Evolutionary conservation across 2,113 vertebrate genomes (phyloP).

Genomic region (Bubalus kerabau): DNA sequence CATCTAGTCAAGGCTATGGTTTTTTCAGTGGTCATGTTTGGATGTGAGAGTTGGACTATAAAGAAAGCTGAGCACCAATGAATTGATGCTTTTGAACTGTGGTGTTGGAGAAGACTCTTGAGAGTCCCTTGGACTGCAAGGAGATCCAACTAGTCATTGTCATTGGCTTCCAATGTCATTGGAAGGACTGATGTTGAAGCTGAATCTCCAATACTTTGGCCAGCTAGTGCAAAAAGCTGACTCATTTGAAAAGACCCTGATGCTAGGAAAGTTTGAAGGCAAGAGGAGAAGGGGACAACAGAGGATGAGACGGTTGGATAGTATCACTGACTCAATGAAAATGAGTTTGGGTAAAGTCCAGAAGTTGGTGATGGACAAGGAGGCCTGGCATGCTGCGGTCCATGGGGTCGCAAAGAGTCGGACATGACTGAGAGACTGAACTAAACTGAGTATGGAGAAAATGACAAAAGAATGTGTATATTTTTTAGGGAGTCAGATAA

Average conservation of each 20-base stretch:
- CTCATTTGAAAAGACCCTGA: background rate
- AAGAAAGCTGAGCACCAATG: fast-evolving
- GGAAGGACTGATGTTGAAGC: background rate
- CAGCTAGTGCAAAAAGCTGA: background rate
- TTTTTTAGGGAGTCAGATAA: background rate
- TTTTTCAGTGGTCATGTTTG: background rate
- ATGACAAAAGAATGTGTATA: background rate
- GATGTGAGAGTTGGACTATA: background rate
- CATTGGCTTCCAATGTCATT: background rate
- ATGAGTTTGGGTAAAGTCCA: background rate
- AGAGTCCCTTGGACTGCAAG: background rate
- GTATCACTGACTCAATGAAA: background rate
- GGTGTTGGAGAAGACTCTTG: background rate
- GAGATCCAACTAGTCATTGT: background rate
- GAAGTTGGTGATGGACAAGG: background rate
- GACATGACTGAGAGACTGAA: background rate
- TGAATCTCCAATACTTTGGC: background rate
- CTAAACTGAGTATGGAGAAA: background rate
- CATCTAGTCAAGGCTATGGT: background rate
- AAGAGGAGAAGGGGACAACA: background rate
- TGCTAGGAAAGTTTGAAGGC: background rate
- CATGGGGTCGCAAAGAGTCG: fast-evolving
- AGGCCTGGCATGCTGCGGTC: fast-evolving
- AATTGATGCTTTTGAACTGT: background rate
- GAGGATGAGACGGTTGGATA: background rate